Base-by-base conservation (phyloP, 2,797 vertebrate genomes). In the Fistularia tabacaria region DNA sequence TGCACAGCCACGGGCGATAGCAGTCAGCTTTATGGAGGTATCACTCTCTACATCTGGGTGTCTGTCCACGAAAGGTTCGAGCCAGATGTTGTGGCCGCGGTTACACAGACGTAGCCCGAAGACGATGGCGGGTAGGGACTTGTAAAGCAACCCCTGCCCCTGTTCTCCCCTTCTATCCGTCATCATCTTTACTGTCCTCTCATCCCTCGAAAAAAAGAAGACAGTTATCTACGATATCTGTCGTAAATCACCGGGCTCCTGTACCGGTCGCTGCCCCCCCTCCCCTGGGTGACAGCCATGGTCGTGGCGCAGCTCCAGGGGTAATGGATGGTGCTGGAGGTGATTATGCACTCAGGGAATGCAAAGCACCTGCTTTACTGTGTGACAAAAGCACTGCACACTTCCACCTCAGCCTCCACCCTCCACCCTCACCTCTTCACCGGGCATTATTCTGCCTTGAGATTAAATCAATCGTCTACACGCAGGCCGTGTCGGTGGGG, bases 281-380 rank as follows among this genome's bases (percentile, higher is more conserved):
- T 86, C 83, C 83, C 47, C 70, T 36, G 57, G 41, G 62, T 80
- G 83, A 82, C 78, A 86, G 63, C 51, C 72, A 62, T 14, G 57
- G 74, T 64, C 51, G 44, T 25, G 51, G 65, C 66, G 46, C 15
- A 66, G 65, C 77, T 77, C 51, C 6, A 46, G 59, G 51, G 41
- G 63, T 81, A 73, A 88, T 81, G 71, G 51, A 85, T 81, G 76
- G 68, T 73, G 58, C 44, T 71, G 59, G 59, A 68, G 71, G 75
- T 76, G 80, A 85, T 85, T 82, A 82, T 79, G 80, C 79, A 83
- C 66, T 57, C 66, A 36, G 57, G 68, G 77, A 83, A 86, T 84
- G 80, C 79, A 86, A 84, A 84, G 80, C 64, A 82, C 64, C 75
- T 74, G 78, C 77, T 88, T 85, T 81, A 73, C 62, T 7, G 51